A percentile compares a stretch with the other conserved stretches of the same genome.
Conservation (phyloP, 2,113 vertebrate species). For the Malaclemys terrapin region DNA sequence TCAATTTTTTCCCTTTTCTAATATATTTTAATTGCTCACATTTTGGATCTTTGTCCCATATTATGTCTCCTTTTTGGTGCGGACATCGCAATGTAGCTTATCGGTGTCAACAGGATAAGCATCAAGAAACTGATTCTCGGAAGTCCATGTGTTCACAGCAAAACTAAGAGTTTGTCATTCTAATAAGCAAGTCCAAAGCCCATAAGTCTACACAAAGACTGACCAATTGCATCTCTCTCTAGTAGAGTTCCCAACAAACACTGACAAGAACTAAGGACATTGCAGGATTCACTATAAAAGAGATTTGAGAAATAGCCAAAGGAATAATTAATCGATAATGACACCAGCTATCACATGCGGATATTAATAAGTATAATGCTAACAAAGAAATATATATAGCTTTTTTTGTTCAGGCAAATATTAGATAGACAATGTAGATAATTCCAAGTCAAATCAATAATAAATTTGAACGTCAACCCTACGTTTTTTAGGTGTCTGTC, state of each 20-base stretch:
- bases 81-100: neutral
- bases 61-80: neutral
- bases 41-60: neutral
- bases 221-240: neutral
- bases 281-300: neutral
- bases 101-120: neutral
- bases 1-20: neutral
- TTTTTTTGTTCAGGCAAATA: neutral
- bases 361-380: neutral
- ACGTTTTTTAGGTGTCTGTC: neutral
- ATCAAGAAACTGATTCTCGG: neutral
- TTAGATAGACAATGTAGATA: neutral
- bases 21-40: neutral
- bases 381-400: neutral
- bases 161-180: neutral
- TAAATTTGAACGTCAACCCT: neutral
- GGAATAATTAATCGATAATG: neutral
- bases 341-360: neutral
- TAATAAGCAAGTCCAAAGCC: neutral
- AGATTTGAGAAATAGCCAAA: neutral
- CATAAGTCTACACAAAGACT: neutral
- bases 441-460: neutral
- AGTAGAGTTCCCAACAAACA: neutral
- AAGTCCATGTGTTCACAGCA: neutral
- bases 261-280: neutral